These are phyloP conservation scores for Dipodomys merriami DNA, from an alignment of 2,113 vertebrate species.

Conservation along the genomic window DNA sequence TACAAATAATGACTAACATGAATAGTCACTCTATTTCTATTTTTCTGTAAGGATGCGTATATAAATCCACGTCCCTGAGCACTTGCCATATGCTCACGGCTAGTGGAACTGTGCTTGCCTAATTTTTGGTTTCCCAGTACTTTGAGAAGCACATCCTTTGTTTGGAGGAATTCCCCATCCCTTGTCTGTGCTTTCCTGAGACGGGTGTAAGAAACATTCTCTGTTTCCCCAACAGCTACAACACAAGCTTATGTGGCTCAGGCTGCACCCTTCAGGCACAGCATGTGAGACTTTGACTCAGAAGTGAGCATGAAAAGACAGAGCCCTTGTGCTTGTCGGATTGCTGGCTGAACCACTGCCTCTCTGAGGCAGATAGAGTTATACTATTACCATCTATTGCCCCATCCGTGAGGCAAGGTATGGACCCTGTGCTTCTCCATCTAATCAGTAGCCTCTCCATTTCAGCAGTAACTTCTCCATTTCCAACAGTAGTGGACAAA, in stretches of 20 bases:
- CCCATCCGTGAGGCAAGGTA: not conserved
- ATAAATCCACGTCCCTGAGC: not conserved
- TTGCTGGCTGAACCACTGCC: not conserved
- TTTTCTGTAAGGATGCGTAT: not conserved
- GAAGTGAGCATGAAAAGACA: not conserved
- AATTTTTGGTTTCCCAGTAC: not conserved
- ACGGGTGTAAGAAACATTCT: not conserved
- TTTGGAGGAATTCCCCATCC: not conserved
- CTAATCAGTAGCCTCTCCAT: no score
- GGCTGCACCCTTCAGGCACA: not conserved
- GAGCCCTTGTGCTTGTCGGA: not conserved
- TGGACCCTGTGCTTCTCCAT: no score
- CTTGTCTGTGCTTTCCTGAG: not conserved
- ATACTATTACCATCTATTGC: not conserved
- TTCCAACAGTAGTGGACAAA: not conserved
- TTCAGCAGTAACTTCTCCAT: not conserved
- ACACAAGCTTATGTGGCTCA: not conserved
- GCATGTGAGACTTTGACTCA: not conserved
- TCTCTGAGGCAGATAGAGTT: not conserved
- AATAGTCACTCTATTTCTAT: not conserved
- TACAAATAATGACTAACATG: not conserved
- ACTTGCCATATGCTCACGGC: not conserved
- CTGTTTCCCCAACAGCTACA: not conserved
- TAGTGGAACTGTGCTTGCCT: not conserved
- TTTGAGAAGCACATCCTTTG: not conserved